Conservation (phyloP, 1,140 invertebrate species). For the Melanaphis sacchari region DNA sequence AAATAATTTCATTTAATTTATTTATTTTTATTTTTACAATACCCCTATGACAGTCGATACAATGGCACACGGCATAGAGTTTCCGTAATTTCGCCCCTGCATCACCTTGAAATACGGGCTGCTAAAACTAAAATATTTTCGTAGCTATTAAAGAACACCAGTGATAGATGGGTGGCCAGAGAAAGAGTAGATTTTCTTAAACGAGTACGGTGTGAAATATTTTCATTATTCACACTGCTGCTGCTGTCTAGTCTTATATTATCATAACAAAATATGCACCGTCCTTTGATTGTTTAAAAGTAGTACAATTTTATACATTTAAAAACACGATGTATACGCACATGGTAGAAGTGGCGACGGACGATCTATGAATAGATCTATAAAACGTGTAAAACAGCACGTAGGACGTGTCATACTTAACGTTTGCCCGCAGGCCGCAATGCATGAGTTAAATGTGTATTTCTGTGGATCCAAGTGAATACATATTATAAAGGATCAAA, state of each 20-base stretch:
- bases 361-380: neutral
- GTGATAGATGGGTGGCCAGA: too few species aligned
- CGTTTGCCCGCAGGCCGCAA: neutral
- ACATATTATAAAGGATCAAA: constrained; percentile 2
- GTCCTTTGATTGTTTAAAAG: neutral
- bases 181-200: neutral
- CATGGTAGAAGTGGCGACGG: neutral
- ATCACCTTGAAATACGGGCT: neutral
- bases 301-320: neutral
- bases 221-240: neutral
- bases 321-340: neutral
- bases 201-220: neutral
- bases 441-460: neutral
- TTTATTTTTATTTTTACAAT: neutral
- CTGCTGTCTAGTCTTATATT: neutral
- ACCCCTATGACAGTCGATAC: neutral
- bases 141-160: too few species aligned
- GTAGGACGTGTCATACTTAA: neutral
- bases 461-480: neutral
- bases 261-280: neutral
- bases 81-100: neutral
- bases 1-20: too few species aligned
- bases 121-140: neutral
- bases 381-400: neutral
- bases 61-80: neutral